These are phyloP conservation scores for Adelosebastes latens DNA, from an alignment of 2,797 vertebrate species.

Conservation along the genomic window DNA sequence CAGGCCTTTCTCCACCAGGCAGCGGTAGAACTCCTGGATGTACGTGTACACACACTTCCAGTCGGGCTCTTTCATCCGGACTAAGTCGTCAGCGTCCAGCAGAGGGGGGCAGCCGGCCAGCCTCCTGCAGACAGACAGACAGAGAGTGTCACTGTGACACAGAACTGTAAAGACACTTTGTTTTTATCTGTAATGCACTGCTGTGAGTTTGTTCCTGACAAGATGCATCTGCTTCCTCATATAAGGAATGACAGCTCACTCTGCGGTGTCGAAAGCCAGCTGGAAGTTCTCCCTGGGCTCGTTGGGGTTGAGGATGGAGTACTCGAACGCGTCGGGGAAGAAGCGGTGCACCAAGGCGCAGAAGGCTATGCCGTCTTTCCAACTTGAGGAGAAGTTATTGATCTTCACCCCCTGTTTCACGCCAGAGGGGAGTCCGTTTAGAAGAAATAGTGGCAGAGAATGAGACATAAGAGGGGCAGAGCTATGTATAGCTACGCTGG, in stretches of 20 bases:
- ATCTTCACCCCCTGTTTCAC: slow-evolving; percentile 89
- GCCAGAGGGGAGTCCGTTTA: slow-evolving; percentile 13
- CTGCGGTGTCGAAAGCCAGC: slow-evolving; percentile 93
- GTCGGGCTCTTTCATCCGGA: slow-evolving; percentile 96
- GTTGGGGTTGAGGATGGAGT: slow-evolving; percentile 90
- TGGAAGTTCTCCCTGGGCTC: slow-evolving; percentile 94
- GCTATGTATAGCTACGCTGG: slow-evolving; percentile 47
- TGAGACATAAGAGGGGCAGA: slow-evolving; percentile 2
- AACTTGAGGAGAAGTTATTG: slow-evolving; percentile 98
- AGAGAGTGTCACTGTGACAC: slow-evolving; percentile 56
- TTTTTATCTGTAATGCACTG: slow-evolving; percentile 1
- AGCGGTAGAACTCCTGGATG: slow-evolving; percentile 99
- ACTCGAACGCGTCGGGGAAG: slow-evolving; percentile 96
- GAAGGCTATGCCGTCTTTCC: slow-evolving; percentile 97
- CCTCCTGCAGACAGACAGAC: slow-evolving; percentile 83
- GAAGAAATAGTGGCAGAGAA: not conserved
- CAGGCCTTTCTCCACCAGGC: slow-evolving; percentile 98
- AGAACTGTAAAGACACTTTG: slow-evolving; percentile 19
- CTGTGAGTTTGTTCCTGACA: not conserved
- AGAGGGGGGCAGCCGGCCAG: slow-evolving; percentile 94
- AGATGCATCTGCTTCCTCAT: slow-evolving; percentile 15
- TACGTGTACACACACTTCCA: slow-evolving; percentile 99
- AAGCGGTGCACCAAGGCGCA: slow-evolving; percentile 97
- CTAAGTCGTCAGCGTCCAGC: slow-evolving; percentile 96
- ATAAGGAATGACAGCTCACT: slow-evolving; percentile 84